phyloP scores from a whole-genome alignment of 2,113 vertebrate species.

The Pelusios castaneus region DNA sequence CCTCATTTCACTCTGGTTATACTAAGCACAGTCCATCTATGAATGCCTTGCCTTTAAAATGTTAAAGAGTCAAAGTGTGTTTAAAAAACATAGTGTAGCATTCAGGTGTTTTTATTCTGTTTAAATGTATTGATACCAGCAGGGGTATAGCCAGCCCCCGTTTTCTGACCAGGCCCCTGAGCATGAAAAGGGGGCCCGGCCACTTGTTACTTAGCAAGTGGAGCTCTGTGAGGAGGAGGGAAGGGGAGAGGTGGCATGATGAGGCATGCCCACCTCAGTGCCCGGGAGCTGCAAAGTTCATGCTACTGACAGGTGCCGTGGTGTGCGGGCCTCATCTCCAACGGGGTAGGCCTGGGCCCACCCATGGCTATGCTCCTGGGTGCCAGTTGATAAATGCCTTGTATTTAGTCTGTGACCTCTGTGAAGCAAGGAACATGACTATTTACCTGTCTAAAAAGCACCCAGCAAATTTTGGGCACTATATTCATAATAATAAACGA shows the following conservation, averaged over 20 bases:
- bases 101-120: not conserved
- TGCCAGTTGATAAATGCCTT: not conserved
- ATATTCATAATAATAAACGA: not conserved
- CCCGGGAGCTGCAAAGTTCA: no score
- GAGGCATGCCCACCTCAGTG: no score
- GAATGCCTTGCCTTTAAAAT: not conserved
- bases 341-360: no score
- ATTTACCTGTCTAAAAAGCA: not conserved
- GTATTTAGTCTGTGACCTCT: not conserved
- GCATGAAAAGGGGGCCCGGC: no score
- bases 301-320: no score
- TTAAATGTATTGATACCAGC: not conserved
- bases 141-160: no score
- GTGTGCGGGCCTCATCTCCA: no score
- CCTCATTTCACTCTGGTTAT: not conserved
- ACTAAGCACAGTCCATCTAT: not conserved
- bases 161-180: no score
- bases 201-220: no score
- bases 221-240: no score
- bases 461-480: not conserved
- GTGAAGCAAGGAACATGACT: fast-evolving
- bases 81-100: not conserved
- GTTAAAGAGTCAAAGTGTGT: not conserved
- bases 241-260: no score
- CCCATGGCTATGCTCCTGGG: no score